Evolutionary conservation across 1,140 invertebrate species (phyloP), one percentile per base, ranked within the genome.

Genomic region (Psix sp.): DNA sequence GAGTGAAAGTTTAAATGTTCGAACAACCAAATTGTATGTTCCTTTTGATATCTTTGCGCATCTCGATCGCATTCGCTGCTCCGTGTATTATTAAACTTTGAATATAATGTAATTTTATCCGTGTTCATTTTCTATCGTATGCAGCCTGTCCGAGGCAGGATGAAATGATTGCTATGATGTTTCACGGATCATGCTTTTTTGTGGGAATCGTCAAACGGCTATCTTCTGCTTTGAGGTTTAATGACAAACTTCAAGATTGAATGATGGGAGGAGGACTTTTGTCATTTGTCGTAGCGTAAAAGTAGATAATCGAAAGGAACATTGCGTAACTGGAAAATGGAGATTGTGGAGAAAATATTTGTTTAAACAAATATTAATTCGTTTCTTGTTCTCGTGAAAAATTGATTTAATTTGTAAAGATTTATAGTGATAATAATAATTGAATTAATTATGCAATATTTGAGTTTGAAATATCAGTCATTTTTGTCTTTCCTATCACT

Each of bases 21-120:
- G 42, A 54, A 62, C 51, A 39, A 33, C 33, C 20, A 71, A 71
- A 72, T 76, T 60, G 40, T 36, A 66, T 35, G 45, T 17, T 35
- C 39, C 45, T 46, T 74, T 60, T 63, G 60, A 56, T 45, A 60
- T 62, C 60, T 54, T 51, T 33, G 48, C 51, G 40, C 56, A 45
- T 74, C 56, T 36, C 56, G 20, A 74, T 74, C 49, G 49, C 14
- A 42, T 54, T 71, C 51, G 39, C 59, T 52, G 14, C 48, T 46
- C 31, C 9, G 65, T 56, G 48, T 75, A 48, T 60, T 62, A 75
- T 75, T 75, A 60, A 42, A 70, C 45, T 38, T 45, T 62, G 66
- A 75, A 75, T 66, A 66, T 42, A 56, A 62, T 66, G 73, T 76
- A 66, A 76, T 71, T 67, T 63, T 38, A 60, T 62, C 36, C 66